These are phyloP conservation scores for Spermophilus dauricus DNA, from an alignment of 2,113 vertebrate species.

Conservation along the genomic window DNA sequence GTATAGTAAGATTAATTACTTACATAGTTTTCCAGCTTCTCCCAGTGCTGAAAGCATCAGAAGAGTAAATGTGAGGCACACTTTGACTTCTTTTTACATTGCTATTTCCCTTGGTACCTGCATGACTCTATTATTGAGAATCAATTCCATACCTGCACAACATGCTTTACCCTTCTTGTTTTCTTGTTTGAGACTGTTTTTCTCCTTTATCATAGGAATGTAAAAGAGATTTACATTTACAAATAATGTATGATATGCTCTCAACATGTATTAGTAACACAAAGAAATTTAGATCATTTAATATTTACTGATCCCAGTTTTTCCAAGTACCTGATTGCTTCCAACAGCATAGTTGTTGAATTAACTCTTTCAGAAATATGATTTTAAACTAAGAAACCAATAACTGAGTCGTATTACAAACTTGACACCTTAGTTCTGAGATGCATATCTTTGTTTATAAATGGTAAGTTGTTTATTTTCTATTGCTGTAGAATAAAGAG, in stretches of 20 bases:
- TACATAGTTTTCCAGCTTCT: constrained; percentile 26
- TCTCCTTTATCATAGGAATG: too few relatives aligned
- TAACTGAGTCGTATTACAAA: background rate
- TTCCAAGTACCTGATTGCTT: background rate
- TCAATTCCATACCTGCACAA: background rate
- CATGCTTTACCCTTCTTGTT: too few relatives aligned
- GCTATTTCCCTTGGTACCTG: background rate
- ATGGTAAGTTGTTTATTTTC: background rate
- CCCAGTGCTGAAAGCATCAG: background rate
- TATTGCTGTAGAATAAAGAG: background rate
- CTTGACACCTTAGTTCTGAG: background rate
- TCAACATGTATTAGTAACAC: background rate
- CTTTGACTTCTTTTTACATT: background rate
- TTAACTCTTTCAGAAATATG: constrained; percentile 20
- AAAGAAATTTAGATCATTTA: background rate
- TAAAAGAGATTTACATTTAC: background rate
- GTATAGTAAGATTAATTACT: constrained; percentile 2
- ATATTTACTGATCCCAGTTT: background rate
- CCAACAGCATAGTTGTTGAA: background rate
- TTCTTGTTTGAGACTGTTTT: too few relatives aligned
- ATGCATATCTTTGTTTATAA: background rate
- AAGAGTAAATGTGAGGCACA: background rate
- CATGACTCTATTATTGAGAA: background rate
- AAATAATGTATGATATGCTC: background rate
- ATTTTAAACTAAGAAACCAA: background rate